Base-by-base conservation (phyloP, 1,140 invertebrate genomes). In the Lerema accius region DNA sequence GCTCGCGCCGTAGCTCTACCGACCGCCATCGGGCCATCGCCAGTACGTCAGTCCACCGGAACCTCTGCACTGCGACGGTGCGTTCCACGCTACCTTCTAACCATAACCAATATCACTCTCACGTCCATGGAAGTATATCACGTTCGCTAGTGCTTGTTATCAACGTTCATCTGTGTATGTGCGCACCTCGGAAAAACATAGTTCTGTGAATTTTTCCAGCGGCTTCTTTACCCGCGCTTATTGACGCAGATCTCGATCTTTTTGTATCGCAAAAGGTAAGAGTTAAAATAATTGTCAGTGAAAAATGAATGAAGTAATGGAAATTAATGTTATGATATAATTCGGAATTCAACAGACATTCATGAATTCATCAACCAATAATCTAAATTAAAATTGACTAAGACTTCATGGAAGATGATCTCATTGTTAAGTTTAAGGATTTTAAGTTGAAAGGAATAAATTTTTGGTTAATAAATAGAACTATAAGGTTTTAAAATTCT, bases 51-150 rank as follows among this genome's bases (percentile, higher is more conserved):
- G 86, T 89, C 72, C 69, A 67, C 49, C 67, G 69, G 67, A 80
- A 72, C 73, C 80, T 79, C 84, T 80, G 85, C 84, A 83, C 73
- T 83, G 84, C 80, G 80, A 74, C 79, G 84, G 84, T 86, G 65
- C 55, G 50, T 61, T 81, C 46, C 60, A 60, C 63, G 35, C 63
- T 67, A 46, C 26, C 45, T 40, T 32, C 37, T 14, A 32, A n/a
- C 39, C 55, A 69, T 48, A 55, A 23, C 40, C 13, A 42, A 55
- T 26, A 55, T 6, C 39, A 51, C 32, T 61, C 62, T 50, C 60
- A 67, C 51, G 42, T 64, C 55, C 65, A 67, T 70, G 74, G 46
- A 66, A 67, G 65, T 60, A 65, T 39, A 39, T 43, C 53, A 40
- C 37, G 43, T 62, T 64, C 39, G 35, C 42, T 49, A 72, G 74